phyloP scores from a whole-genome alignment of 2,888 invertebrate genomes.

The Tubulanus polymorphus region DNA sequence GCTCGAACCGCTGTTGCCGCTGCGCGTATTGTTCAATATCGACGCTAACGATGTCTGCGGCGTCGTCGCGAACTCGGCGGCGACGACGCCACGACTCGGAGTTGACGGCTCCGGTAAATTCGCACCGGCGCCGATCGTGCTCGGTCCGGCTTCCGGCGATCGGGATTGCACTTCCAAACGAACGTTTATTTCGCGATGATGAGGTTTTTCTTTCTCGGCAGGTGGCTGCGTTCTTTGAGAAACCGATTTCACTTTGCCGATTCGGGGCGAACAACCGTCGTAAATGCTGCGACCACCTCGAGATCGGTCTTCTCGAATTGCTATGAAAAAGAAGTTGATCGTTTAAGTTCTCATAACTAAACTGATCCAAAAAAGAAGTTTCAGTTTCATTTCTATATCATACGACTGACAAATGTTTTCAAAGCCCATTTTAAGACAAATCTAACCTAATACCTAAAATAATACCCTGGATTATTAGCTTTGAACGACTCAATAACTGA shows the following conservation, averaged over 20 bases:
- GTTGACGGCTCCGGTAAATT: background rate
- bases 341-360: too few species aligned
- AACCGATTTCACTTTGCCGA: constrained; percentile 16
- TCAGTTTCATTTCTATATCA: too few species aligned
- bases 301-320: constrained; percentile 90
- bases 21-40: constrained; percentile 28
- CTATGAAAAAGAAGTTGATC: too few species aligned
- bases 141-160: background rate
- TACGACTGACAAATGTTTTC: too few species aligned
- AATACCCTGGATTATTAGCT: too few species aligned
- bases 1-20: constrained; percentile 7
- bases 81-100: background rate
- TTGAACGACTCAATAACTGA: too few species aligned
- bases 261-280: constrained; percentile 40
- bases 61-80: background rate
- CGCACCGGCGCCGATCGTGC: background rate
- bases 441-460: too few species aligned
- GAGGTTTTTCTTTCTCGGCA: constrained; percentile 7
- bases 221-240: too few species aligned
- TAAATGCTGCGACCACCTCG: constrained; percentile 94
- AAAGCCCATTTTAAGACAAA: too few species aligned
- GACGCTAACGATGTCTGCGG: constrained; percentile 25
- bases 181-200: background rate
- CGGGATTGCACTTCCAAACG: background rate
- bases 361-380: too few species aligned